These are phyloP conservation scores for Drosophila ustulata DNA, from an alignment of 2,888 invertebrate species.

Conservation along the genomic window DNA sequence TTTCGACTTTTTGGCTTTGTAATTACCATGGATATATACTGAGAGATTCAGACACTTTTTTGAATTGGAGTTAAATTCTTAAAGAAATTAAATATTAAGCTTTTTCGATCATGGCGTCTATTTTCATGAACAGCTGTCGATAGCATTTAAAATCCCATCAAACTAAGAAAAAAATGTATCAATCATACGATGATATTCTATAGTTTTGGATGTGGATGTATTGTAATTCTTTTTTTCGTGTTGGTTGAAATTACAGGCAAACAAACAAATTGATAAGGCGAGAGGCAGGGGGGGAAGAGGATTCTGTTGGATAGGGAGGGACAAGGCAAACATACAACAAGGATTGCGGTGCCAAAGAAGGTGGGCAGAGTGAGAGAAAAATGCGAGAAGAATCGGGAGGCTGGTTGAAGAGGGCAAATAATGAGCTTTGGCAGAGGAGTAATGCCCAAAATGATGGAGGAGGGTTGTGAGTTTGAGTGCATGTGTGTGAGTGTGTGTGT, in stretches of 20 bases:
- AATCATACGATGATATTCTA: slow-evolving; percentile 34
- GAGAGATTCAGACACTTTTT: no score
- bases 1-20: no score
- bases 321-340: slow-evolving; percentile 24
- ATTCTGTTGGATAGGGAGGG: background rate
- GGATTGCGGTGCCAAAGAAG: slow-evolving; percentile 14
- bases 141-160: slow-evolving; percentile 33
- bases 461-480: slow-evolving; percentile 14
- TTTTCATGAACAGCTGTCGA: no score
- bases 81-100: no score
- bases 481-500: slow-evolving; percentile 33
- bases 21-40: no score
- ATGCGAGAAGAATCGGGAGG: background rate
- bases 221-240: slow-evolving; percentile 29
- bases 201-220: slow-evolving; percentile 40
- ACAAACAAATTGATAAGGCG: slow-evolving; percentile 40
- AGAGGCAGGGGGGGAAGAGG: background rate
- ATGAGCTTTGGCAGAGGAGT: slow-evolving; percentile 33
- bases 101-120: no score
- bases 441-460: slow-evolving; percentile 19
- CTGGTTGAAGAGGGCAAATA: slow-evolving; percentile 43
- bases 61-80: no score
- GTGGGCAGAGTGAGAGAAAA: no score
- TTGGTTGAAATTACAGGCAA: slow-evolving; percentile 30
- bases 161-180: slow-evolving; percentile 34